A percentile compares a stretch with the other conserved stretches of the same genome.
Evolutionary conservation across 2,888 invertebrate species (phyloP).

Genomic region (Deilephila porcellus): DNA sequence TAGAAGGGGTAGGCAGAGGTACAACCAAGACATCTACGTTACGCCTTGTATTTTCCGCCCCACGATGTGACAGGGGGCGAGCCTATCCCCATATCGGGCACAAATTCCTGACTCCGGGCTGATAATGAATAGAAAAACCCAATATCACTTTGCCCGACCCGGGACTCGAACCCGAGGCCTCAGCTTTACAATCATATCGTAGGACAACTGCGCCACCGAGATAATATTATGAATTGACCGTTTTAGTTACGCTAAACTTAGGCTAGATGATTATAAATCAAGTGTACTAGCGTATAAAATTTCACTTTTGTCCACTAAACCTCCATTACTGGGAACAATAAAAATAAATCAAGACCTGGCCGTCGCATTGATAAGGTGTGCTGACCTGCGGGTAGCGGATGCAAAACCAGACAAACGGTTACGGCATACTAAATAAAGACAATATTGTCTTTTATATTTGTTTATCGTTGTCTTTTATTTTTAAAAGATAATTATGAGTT

Average conservation of each 20-base stretch:
- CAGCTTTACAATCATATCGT: too few relatives aligned
- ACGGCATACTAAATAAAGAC: not conserved
- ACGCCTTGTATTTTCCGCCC: too few relatives aligned
- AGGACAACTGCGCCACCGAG: too few relatives aligned
- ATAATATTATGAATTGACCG: too few relatives aligned
- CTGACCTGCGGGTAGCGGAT: not conserved
- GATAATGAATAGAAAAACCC: too few relatives aligned
- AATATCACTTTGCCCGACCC: too few relatives aligned
- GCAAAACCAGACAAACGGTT: not conserved
- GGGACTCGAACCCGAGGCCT: too few relatives aligned
- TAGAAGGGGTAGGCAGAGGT: too few relatives aligned
- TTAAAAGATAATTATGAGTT: not conserved
- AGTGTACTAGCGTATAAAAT: conserved; percentile 7
- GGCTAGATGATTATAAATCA: conserved; percentile 9
- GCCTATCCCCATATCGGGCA: too few relatives aligned
- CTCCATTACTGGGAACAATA: conserved; percentile 18
- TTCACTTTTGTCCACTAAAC: conserved; percentile 22
- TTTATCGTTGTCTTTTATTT: not conserved
- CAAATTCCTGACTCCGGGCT: too few relatives aligned
- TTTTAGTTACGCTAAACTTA: not conserved
- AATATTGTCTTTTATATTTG: not conserved
- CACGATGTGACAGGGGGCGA: too few relatives aligned
- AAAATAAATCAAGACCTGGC: conserved; percentile 21
- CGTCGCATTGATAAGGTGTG: conserved; percentile 12
- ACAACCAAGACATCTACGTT: too few relatives aligned